phyloP scores from a whole-genome alignment of 2,113 vertebrate genomes.

The Platanista minor region DNA sequence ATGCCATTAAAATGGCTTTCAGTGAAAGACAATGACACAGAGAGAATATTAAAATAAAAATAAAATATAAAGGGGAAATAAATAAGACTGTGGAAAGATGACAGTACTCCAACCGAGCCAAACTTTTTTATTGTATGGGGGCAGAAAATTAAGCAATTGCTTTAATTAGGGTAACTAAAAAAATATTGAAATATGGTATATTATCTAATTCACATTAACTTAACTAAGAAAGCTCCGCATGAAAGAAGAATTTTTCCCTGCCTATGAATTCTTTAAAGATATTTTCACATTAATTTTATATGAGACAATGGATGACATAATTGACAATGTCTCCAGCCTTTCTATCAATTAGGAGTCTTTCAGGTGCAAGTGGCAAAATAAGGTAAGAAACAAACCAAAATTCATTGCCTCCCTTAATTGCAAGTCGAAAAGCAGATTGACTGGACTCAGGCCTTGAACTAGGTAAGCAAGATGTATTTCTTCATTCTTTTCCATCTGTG shows the following conservation, averaged over 20 bases:
- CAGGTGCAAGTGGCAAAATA: neutral
- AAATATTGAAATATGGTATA: neutral
- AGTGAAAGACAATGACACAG: neutral
- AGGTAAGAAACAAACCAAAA: neutral
- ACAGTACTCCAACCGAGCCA: neutral
- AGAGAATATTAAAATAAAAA: neutral
- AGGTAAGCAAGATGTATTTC: neutral
- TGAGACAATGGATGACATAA: neutral
- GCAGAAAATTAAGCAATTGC: neutral
- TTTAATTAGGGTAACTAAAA: constrained; percentile 37
- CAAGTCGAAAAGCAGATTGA: neutral
- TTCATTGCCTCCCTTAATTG: neutral
- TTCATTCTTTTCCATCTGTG: neutral
- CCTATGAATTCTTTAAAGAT: neutral
- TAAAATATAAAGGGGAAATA: neutral
- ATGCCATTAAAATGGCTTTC: neutral
- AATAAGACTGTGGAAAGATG: neutral
- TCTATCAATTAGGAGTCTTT: neutral
- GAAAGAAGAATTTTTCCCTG: neutral
- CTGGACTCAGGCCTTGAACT: neutral
- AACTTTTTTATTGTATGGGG: neutral
- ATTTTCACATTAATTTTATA: neutral
- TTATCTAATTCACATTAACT: neutral
- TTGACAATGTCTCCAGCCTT: neutral
- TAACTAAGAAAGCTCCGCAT: neutral